Evolutionary conservation across 2,113 vertebrate species (phyloP).

Genomic region (Zosterops pallidus): DNA sequence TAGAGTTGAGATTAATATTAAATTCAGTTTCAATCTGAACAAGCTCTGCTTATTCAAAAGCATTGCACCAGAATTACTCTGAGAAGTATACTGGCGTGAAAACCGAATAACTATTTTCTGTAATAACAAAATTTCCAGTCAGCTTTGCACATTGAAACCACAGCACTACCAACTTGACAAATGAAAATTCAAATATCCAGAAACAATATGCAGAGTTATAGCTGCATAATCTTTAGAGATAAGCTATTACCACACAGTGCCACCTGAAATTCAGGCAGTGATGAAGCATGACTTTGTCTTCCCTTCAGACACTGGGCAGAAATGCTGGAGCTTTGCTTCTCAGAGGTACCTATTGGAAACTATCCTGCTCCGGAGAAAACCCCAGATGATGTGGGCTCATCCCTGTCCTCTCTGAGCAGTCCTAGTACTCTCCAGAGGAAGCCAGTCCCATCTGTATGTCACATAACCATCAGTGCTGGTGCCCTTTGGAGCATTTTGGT

Average conservation of each 20-base stretch:
- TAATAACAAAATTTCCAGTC: not conserved
- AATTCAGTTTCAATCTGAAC: not conserved
- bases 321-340: not conserved
- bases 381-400: accelerated
- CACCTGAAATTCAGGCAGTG: not conserved
- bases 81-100: not conserved
- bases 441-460: not conserved
- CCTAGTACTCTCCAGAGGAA: not conserved
- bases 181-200: not conserved
- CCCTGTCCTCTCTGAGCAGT: not conserved
- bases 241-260: not conserved
- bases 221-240: not conserved
- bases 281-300: not conserved
- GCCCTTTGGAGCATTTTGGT: not conserved
- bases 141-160: not conserved
- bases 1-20: not conserved
- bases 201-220: not conserved
- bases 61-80: not conserved
- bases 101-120: not conserved
- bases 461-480: not conserved
- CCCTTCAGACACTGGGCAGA: not conserved
- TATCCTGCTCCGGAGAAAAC: not conserved
- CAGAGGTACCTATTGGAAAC: not conserved
- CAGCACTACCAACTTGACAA: not conserved
- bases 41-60: not conserved